Evolutionary conservation across 2,113 vertebrate genomes (phyloP).

Genomic region (Neopipo cinnamomea): DNA sequence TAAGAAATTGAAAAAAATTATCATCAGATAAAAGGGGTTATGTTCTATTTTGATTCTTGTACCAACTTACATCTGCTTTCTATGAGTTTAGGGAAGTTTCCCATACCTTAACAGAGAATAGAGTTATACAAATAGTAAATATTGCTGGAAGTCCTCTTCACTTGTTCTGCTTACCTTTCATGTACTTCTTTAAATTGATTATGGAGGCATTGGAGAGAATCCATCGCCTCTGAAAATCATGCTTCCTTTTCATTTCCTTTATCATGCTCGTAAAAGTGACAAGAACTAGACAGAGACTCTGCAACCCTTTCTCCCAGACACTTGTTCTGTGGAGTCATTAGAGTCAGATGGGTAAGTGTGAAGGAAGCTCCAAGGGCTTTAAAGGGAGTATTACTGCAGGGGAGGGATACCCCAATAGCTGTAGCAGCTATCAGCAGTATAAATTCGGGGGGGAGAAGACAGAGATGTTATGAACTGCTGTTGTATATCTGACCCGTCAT

Average conservation of each 20-base stretch:
- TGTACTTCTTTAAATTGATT: background rate
- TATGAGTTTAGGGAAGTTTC: background rate
- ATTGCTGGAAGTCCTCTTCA: background rate
- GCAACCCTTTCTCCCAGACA: background rate
- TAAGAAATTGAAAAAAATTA: background rate
- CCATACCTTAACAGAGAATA: background rate
- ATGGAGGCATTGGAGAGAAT: background rate
- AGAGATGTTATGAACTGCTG: background rate
- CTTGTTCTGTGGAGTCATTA: background rate
- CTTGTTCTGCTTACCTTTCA: background rate
- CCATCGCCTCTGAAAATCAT: background rate
- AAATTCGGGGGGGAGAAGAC: background rate
- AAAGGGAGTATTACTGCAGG: background rate
- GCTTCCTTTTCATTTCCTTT: background rate
- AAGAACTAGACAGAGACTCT: background rate
- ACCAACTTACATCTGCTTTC: background rate
- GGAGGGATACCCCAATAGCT: background rate
- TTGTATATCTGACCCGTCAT: fast-evolving
- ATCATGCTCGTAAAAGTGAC: background rate
- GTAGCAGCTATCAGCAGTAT: background rate
- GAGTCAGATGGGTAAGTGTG: background rate
- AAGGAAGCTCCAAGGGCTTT: background rate
- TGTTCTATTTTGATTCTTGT: background rate
- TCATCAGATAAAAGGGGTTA: background rate
- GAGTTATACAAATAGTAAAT: background rate